Evolutionary conservation across 2,888 invertebrate genomes (phyloP).

Genomic region (Drosophila kuntzei): DNA sequence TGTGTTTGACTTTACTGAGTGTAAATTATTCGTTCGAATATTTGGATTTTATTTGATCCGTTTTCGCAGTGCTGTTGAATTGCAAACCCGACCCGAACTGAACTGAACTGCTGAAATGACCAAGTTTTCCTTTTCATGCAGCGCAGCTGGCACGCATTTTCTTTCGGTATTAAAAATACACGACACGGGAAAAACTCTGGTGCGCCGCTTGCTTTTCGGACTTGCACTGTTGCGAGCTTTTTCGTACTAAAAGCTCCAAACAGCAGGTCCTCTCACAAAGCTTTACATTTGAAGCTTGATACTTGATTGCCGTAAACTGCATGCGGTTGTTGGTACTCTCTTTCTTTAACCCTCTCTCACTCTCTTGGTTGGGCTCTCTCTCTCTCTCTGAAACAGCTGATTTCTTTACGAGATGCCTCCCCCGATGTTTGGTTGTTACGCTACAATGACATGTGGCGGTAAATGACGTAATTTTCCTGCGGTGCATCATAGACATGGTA

Average conservation of each 20-base stretch:
- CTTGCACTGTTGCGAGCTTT: conserved; percentile 52
- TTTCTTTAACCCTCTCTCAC: conserved; percentile 15
- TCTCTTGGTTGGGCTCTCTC: not conserved
- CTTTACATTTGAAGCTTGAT: conserved; percentile 58
- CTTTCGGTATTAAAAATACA: conserved; percentile 38
- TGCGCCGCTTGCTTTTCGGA: conserved; percentile 69
- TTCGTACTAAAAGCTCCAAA: conserved; percentile 58
- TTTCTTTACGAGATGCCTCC: conserved; percentile 29
- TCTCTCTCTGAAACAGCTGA: conserved; percentile 58
- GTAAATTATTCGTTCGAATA: conserved; percentile 29
- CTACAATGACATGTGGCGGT: conserved; percentile 40
- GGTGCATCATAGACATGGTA: conserved; percentile 18
- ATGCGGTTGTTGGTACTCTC: conserved; percentile 33
- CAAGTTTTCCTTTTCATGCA: conserved; percentile 80
- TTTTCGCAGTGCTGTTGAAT: conserved; percentile 82
- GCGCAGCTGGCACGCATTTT: conserved; percentile 72
- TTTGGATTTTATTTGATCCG: conserved; percentile 50
- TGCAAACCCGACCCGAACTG: conserved; percentile 85
- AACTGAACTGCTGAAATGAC: conserved; percentile 80
- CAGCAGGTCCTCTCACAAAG: conserved; percentile 57
- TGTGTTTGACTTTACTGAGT: conserved; percentile 41
- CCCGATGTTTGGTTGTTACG: conserved; percentile 28
- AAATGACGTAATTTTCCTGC: conserved; percentile 67
- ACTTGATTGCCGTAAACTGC: conserved; percentile 42
- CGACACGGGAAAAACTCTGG: conserved; percentile 34